A percentile compares a stretch with the other conserved stretches of the same genome.
These are phyloP conservation scores for Drosophila koepferae DNA, from an alignment of 2,888 invertebrate species.

Conservation along the genomic window DNA sequence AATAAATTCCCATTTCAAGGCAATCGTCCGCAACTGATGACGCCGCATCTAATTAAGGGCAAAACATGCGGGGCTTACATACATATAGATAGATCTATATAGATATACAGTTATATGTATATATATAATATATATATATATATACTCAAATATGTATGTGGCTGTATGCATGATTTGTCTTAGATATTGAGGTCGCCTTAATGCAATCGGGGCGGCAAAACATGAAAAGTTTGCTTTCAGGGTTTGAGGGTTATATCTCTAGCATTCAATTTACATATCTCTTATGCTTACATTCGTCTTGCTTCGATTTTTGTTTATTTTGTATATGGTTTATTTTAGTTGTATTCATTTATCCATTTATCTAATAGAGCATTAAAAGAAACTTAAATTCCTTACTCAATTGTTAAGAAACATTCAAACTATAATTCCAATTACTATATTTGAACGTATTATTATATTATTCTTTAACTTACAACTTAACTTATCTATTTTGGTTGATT, in stretches of 20 bases:
- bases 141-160: constrained; percentile 7
- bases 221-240: background rate
- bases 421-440: too few species aligned
- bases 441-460: background rate
- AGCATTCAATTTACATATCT: background rate
- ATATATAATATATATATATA: background rate
- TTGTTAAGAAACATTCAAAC: too few species aligned
- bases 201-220: too few species aligned
- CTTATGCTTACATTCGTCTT: background rate
- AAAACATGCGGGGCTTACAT: constrained; percentile 34
- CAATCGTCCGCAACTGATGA: constrained; percentile 50
- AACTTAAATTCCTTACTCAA: background rate
- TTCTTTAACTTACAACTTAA: background rate
- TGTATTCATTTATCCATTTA: background rate
- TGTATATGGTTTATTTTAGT: background rate
- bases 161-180: background rate
- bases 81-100: background rate
- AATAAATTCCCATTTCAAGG: constrained; percentile 69
- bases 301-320: background rate
- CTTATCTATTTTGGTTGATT: background rate
- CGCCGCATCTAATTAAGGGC: constrained; percentile 69
- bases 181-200: constrained; percentile 6
- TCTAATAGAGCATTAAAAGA: background rate
- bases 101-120: background rate
- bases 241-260: background rate